Evolutionary conservation across 2,113 vertebrate species (phyloP).

Genomic region (Ia io): DNA sequence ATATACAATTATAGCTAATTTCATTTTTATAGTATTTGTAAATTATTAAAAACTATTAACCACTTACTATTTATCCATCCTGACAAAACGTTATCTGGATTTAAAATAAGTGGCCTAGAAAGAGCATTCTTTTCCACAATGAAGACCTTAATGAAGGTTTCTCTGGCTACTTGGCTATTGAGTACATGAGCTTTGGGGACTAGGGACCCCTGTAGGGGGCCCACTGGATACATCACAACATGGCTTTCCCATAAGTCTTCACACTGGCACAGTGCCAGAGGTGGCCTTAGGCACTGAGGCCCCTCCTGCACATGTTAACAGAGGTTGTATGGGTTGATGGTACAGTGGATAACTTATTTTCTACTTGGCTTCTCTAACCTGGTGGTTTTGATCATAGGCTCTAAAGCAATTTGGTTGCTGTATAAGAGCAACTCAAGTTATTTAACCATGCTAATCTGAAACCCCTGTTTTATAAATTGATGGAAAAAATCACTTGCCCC

Average conservation of each 20-base stretch:
- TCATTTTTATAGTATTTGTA: background rate
- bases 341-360: background rate
- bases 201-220: fast-evolving
- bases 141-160: background rate
- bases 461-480: background rate
- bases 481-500: background rate
- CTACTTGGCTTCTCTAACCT: background rate
- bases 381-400: background rate
- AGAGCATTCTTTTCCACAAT: background rate
- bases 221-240: background rate
- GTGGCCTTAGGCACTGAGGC: background rate
- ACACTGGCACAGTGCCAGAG: background rate
- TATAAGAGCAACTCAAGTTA: background rate
- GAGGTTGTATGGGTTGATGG: background rate
- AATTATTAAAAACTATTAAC: background rate
- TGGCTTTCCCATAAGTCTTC: background rate
- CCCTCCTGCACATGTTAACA: background rate
- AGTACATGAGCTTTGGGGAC: background rate
- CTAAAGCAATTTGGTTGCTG: background rate
- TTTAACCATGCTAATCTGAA: background rate
- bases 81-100: background rate
- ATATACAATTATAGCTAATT: background rate
- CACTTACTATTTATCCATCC: background rate
- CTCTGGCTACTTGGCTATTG: background rate
- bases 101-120: background rate